Evolutionary conservation across 2,888 invertebrate species (phyloP).

Genomic region (Tetragonisca angustula): DNA sequence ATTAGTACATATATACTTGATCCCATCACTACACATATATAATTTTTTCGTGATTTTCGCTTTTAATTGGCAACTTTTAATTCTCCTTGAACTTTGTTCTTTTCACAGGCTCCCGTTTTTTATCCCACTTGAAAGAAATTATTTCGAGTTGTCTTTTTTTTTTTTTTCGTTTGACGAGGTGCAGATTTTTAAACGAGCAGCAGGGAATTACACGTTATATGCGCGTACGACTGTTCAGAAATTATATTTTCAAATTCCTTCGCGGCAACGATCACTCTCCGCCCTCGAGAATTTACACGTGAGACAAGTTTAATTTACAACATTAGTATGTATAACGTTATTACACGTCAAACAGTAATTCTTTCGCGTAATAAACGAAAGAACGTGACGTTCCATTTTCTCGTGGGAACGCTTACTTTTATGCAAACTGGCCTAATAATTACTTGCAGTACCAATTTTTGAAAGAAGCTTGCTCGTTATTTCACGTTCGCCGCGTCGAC

Average conservation of each 20-base stretch:
- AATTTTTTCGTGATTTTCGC: not conserved
- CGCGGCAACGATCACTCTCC: not conserved
- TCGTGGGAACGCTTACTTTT: not conserved
- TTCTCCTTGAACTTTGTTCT: not conserved
- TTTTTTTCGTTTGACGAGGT: no score
- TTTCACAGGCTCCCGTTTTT: not conserved
- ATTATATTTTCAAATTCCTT: constrained; percentile 4
- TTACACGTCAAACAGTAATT: not conserved
- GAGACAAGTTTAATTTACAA: constrained; percentile 2
- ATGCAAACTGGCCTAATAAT: not conserved
- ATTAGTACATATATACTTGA: no score
- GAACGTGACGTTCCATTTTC: not conserved
- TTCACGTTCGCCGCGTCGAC: not conserved
- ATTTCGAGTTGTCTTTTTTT: not conserved
- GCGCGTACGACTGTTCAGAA: not conserved
- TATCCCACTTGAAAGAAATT: not conserved
- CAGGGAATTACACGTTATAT: not conserved
- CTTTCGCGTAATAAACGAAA: not conserved
- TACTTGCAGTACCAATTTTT: not conserved
- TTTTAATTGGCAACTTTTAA: not conserved
- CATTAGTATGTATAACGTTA: constrained; percentile 17
- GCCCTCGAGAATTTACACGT: not conserved
- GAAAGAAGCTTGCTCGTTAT: not conserved
- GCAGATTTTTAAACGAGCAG: not conserved
- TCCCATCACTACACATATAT: no score